Percentiles rank a stretch among this genome's conserved stretches.
Conservation (phyloP, 1,140 invertebrate species). For the Drosophila lini region DNA sequence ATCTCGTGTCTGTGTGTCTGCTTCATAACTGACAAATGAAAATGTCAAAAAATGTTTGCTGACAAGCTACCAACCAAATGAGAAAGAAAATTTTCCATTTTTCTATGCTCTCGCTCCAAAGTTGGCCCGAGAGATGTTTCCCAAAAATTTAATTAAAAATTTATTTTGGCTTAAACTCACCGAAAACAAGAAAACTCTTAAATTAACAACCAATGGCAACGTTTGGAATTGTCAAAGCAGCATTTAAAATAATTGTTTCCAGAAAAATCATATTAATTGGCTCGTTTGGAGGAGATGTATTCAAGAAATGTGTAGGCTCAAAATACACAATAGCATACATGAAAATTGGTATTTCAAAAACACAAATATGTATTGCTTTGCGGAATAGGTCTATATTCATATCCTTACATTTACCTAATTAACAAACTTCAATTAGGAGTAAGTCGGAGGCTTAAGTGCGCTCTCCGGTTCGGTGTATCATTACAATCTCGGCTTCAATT, state of each 20-base stretch:
- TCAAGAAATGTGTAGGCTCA: too few relatives aligned
- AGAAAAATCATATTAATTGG: not conserved
- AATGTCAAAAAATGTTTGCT: conserved; percentile 75
- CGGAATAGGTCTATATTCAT: not conserved
- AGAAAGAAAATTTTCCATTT: conserved; percentile 62
- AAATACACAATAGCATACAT: not conserved
- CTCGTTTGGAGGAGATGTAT: too few relatives aligned
- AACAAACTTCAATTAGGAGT: conserved; percentile 22
- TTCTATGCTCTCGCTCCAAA: conserved; percentile 13
- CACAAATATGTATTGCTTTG: not conserved
- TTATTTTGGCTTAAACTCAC: conserved; percentile 15
- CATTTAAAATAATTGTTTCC: not conserved
- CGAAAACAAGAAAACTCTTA: conserved; percentile 20
- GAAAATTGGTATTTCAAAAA: not conserved
- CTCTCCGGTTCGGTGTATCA: conserved; percentile 34
- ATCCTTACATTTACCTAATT: conserved; percentile 20
- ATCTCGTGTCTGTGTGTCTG: conserved; percentile 30
- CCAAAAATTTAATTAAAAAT: conserved; percentile 69
- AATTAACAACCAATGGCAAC: conserved; percentile 18
- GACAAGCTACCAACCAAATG: conserved; percentile 60
- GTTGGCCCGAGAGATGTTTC: conserved; percentile 10
- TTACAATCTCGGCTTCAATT: conserved; percentile 61
- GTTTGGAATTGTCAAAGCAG: not conserved
- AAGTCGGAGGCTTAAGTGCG: conserved; percentile 15
- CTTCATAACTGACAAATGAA: conserved; percentile 82